These are phyloP conservation scores for Chironomus striatipennis DNA, from an alignment of 1,140 invertebrate species.

Conservation along the genomic window DNA sequence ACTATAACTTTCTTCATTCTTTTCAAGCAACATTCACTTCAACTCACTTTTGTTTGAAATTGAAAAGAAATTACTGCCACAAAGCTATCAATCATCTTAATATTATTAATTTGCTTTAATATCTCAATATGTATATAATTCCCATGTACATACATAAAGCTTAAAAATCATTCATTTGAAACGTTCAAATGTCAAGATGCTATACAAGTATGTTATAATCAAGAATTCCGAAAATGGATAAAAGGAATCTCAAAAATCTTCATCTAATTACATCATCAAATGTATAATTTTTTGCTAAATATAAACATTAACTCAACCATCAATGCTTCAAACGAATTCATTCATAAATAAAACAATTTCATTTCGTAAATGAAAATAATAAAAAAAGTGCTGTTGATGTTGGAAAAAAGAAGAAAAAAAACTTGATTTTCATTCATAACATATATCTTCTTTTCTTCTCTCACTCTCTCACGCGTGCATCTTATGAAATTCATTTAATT, in stretches of 20 bases:
- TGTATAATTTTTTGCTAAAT: slow-evolving; percentile 2
- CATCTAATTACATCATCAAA: not conserved
- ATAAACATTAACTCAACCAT: not conserved
- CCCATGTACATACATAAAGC: too few relatives aligned
- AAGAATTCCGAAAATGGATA: too few relatives aligned
- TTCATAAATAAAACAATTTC: not conserved
- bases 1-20: not conserved
- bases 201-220: too few relatives aligned
- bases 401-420: not conserved
- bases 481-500: not conserved
- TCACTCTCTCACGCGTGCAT: not conserved
- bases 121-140: not conserved
- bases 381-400: not conserved
- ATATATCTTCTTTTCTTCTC: slow-evolving; percentile 8
- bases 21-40: not conserved
- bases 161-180: too few relatives aligned
- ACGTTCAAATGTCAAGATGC: too few relatives aligned
- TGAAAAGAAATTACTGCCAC: slow-evolving; percentile 8
- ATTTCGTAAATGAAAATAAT: not conserved
- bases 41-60: not conserved
- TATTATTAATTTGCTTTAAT: slow-evolving; percentile 15
- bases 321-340: not conserved
- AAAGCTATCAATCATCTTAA: slow-evolving; percentile 9
- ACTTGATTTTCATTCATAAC: slow-evolving; percentile 9
- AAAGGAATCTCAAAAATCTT: too few relatives aligned